Conservation (phyloP, 2,797 vertebrate genomes). For the Sus cebifrons region DNA sequence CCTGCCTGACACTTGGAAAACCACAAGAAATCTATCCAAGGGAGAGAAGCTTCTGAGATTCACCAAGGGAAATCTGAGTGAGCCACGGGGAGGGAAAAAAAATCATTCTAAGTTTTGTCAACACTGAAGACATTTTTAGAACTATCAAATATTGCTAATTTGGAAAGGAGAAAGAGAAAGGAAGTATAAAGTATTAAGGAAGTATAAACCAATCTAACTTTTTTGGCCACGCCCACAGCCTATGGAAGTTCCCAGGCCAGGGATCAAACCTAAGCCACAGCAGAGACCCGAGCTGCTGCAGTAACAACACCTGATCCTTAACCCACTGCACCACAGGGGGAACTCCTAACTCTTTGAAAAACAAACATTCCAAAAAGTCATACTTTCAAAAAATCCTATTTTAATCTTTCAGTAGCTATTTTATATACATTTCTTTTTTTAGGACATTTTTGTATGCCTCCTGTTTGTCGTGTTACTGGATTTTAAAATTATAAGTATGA, state of each 20-base stretch:
- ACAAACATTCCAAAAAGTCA: background rate
- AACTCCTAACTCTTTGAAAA: conserved; percentile 16
- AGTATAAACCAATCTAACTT: conserved; percentile 8
- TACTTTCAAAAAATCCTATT: conserved; percentile 48
- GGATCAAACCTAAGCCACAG: too few relatives aligned
- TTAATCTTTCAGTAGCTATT: conserved; percentile 19
- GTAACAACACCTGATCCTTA: too few relatives aligned
- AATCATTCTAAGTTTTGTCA: background rate
- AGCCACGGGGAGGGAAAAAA: background rate
- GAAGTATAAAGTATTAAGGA: background rate
- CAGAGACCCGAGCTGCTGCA: too few relatives aligned
- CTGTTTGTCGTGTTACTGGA: background rate
- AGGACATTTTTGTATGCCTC: background rate
- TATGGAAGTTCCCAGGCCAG: too few relatives aligned
- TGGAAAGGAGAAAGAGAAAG: background rate
- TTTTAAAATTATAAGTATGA: background rate
- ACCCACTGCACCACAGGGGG: too few relatives aligned
- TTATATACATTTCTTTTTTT: conserved; percentile 12
- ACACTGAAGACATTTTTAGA: conserved; percentile 61
- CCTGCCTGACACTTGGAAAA: conserved; percentile 59
- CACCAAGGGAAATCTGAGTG: conserved; percentile 17
- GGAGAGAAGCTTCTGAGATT: background rate
- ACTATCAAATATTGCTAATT: conserved; percentile 43
- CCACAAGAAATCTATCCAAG: conserved; percentile 21
- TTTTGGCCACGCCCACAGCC: too few relatives aligned